Percentiles rank a stretch among this genome's conserved stretches.
These are phyloP conservation scores for Nansenia antarctica DNA, from an alignment of 2,113 vertebrate species.

Conservation along the genomic window DNA sequence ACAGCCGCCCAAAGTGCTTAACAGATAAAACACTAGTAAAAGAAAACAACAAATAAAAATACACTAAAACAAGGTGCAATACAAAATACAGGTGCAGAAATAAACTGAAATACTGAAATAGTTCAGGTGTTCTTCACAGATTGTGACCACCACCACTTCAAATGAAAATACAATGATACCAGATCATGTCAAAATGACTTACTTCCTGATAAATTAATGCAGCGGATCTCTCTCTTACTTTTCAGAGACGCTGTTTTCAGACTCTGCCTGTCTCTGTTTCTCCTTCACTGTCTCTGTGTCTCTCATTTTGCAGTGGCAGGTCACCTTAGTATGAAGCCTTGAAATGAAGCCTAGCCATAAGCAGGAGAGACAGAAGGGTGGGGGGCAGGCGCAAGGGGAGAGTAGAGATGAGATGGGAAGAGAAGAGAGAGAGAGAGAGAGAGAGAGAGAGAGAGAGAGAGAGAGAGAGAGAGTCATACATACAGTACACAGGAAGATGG, in stretches of 20 bases:
- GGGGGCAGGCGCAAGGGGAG: background rate
- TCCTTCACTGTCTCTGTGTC: background rate
- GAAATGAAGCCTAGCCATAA: background rate
- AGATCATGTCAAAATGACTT: background rate
- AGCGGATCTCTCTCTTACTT: background rate
- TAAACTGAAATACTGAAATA: too few species aligned
- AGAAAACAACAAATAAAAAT: too few species aligned
- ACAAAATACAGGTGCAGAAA: too few species aligned
- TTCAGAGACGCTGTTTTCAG: background rate
- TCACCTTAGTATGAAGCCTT: conserved; percentile 69
- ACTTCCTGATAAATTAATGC: too few species aligned
- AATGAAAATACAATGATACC: background rate
- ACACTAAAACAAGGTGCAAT: too few species aligned
- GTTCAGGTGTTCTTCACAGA: background rate
- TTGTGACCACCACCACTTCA: background rate
- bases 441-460: background rate
- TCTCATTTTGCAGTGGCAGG: conserved; percentile 75
- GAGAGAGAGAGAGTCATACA: background rate
- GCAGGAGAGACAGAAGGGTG: too few species aligned
- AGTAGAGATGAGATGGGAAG: conserved; percentile 6
- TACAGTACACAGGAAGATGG: too few species aligned
- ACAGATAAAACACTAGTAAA: too few species aligned
- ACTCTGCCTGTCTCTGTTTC: background rate
- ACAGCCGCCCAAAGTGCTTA: background rate
- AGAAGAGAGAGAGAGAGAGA: background rate